Evolutionary conservation across 1,140 invertebrate species (phyloP).

Genomic region (Drosophila quadrilineata): DNA sequence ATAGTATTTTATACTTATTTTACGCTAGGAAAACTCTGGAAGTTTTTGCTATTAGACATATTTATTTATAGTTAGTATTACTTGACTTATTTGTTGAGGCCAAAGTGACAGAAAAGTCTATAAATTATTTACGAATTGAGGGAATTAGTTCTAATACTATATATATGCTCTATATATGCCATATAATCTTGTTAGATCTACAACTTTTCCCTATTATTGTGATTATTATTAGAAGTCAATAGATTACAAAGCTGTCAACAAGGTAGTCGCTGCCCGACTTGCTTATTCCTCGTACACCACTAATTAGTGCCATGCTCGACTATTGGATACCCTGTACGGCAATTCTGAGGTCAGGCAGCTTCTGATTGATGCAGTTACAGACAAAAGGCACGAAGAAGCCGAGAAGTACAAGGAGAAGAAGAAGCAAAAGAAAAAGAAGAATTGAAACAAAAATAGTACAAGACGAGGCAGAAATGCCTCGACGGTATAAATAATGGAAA

Average conservation of each 20-base stretch:
- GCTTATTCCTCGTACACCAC: background rate
- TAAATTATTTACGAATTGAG: no score
- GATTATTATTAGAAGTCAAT: constrained; percentile 76
- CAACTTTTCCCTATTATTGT: no score
- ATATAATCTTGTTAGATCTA: constrained; percentile 42
- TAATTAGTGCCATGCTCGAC: background rate
- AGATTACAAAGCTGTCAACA: constrained; percentile 69
- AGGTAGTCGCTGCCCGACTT: background rate
- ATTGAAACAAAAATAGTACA: constrained; percentile 22
- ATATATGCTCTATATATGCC: constrained; percentile 7
- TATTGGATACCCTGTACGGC: background rate
- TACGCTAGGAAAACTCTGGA: no score
- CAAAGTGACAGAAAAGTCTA: no score
- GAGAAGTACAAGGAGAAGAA: constrained; percentile 46
- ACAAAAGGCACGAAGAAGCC: constrained; percentile 43
- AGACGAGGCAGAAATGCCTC: constrained; percentile 21
- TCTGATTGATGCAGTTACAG: constrained; percentile 32
- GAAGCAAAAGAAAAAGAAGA: constrained; percentile 24
- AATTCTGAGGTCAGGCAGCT: background rate
- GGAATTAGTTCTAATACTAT: no score
- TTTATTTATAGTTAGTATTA: no score
- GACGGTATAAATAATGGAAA: constrained; percentile 54
- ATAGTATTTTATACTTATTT: no score
- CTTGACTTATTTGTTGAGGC: no score
- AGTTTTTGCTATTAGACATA: no score